Percentiles rank a stretch among this genome's conserved stretches.
These are phyloP conservation scores for Trypoxylon attenuatum DNA, from an alignment of 2,888 invertebrate species.

Conservation along the genomic window DNA sequence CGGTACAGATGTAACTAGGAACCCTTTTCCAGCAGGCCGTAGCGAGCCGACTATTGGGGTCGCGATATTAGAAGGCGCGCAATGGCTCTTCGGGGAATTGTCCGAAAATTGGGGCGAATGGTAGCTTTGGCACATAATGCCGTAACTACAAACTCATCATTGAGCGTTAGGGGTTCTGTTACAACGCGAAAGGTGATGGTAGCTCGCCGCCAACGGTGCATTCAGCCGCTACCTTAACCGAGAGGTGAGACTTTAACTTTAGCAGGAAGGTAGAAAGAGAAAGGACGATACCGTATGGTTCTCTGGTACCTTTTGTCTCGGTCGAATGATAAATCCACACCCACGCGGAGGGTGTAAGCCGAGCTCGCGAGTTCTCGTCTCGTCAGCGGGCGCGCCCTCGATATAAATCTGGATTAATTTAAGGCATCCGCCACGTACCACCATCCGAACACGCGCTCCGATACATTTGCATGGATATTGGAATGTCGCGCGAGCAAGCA, in stretches of 20 bases:
- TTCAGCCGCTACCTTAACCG: no score
- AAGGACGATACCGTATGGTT: background rate
- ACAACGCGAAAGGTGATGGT: constrained; percentile 46
- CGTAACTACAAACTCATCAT: constrained; percentile 17
- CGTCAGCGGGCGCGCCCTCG: constrained; percentile 13
- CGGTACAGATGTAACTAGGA: constrained; percentile 46
- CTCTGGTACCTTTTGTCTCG: constrained; percentile 44
- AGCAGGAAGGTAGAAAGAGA: constrained; percentile 1
- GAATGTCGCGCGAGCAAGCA: background rate
- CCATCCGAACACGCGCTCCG: constrained; percentile 56
- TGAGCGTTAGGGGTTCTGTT: constrained; percentile 40
- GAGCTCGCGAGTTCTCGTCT: constrained; percentile 32
- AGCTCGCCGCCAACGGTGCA: constrained; percentile 41
- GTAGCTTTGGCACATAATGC: constrained; percentile 44
- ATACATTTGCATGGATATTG: constrained; percentile 55
- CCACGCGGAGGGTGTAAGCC: constrained; percentile 57
- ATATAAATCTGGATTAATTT: constrained; percentile 70
- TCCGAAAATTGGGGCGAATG: constrained; percentile 30
- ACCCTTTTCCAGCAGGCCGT: constrained; percentile 37
- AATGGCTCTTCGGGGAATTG: constrained; percentile 42
- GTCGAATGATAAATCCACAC: constrained; percentile 56
- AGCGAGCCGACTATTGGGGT: constrained; percentile 12
- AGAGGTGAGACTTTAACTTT: constrained; percentile 5
- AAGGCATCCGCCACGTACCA: constrained; percentile 60
- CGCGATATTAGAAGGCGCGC: constrained; percentile 19